phyloP scores from a whole-genome alignment of 2,113 vertebrate species.

The Kryptolebias marmoratus region DNA sequence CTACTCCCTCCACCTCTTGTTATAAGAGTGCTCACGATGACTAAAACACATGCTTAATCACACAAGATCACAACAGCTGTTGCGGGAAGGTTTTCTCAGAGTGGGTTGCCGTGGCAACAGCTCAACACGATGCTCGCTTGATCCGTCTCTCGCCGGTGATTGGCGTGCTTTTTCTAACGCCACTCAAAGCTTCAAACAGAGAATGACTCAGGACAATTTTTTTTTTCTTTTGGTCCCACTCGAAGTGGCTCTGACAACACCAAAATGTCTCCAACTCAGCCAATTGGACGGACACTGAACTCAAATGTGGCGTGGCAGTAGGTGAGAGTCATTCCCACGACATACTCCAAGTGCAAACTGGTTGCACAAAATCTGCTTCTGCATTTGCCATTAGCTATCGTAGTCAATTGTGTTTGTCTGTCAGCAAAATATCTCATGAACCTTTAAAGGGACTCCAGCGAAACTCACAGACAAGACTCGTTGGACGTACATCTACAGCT shows the following conservation, averaged over 20 bases:
- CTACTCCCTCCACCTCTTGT: constrained; percentile 31
- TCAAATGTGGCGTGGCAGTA: no score
- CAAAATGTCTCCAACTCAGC: no score
- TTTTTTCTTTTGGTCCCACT: constrained; percentile 17
- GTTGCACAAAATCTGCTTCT: no score
- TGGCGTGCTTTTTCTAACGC: constrained; percentile 36
- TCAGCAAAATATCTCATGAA: no score
- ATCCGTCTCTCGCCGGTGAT: constrained; percentile 24
- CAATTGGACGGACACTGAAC: no score
- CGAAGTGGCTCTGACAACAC: constrained; percentile 59
- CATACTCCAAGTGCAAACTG: no score
- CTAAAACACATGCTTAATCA: constrained; percentile 76
- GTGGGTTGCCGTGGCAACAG: constrained; percentile 74
- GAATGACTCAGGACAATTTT: constrained; percentile 72
- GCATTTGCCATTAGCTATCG: no score
- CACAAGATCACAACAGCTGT: constrained; percentile 70
- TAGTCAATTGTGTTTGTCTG: no score
- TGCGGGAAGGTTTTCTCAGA: constrained; percentile 48
- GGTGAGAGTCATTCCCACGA: no score
- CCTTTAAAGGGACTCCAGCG: no score
- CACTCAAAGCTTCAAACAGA: constrained; percentile 43
- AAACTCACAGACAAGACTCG: no score
- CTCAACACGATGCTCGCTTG: constrained; percentile 27
- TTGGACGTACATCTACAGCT: no score
- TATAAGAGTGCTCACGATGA: constrained; percentile 56